Conservation (phyloP, 2,113 vertebrate genomes). For the Acinonyx jubatus region DNA sequence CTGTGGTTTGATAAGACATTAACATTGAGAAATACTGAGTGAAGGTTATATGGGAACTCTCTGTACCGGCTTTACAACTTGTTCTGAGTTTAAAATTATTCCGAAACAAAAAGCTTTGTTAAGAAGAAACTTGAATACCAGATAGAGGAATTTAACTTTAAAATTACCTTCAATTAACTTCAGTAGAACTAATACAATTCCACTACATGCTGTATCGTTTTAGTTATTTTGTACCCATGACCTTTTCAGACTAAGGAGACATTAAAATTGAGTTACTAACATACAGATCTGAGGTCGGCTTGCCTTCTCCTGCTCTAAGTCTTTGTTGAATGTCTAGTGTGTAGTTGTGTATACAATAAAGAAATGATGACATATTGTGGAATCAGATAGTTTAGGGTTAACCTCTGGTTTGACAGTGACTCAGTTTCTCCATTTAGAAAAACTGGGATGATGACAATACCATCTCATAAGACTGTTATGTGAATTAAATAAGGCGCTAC, state of each 20-base stretch:
- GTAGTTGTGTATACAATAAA: background rate
- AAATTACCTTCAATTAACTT: conserved; percentile 24
- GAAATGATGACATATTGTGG: background rate
- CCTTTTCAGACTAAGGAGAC: background rate
- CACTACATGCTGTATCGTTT: background rate
- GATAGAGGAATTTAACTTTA: background rate
- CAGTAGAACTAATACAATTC: background rate
- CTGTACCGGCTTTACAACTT: background rate
- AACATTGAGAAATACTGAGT: background rate
- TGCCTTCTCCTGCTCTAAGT: background rate
- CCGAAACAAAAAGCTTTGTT: background rate
- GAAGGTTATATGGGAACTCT: background rate
- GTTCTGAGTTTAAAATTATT: conserved; percentile 6
- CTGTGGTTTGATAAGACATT: background rate
- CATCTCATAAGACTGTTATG: background rate
- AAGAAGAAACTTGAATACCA: background rate
- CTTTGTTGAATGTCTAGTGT: background rate
- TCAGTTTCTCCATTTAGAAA: background rate
- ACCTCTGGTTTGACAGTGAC: background rate
- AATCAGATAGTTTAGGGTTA: background rate
- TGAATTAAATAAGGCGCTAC: background rate
- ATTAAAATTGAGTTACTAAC: background rate
- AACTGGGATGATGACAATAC: background rate
- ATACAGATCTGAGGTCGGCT: background rate
- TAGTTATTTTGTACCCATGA: background rate